Evolutionary conservation across 2,888 invertebrate genomes (phyloP).

Genomic region (Criorhina ranunculi): DNA sequence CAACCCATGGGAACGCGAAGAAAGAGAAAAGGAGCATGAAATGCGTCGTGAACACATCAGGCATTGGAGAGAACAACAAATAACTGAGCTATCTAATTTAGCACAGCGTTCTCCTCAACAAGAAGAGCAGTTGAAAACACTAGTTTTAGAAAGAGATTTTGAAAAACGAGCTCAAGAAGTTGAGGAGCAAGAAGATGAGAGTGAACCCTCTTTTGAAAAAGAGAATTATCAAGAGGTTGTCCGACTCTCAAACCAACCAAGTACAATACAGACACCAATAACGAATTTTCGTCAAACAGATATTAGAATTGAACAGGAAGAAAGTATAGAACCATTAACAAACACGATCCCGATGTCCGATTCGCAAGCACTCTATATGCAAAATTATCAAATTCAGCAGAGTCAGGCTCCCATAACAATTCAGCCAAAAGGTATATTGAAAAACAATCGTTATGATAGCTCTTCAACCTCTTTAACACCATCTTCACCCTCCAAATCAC

Average conservation of each 20-base stretch:
- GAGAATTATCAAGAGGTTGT: constrained; percentile 86
- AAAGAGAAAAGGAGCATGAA: constrained; percentile 91
- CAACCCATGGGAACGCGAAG: constrained; percentile 97
- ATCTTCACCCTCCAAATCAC: constrained; percentile 84
- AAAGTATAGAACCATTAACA: constrained; percentile 45
- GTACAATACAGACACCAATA: constrained; percentile 84
- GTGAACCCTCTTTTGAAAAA: constrained; percentile 84
- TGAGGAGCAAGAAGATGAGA: constrained; percentile 89
- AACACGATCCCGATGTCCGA: constrained; percentile 3
- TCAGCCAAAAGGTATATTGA: constrained; percentile 84
- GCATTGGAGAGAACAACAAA: constrained; percentile 94
- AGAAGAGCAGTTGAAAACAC: constrained; percentile 94
- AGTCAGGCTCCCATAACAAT: constrained; percentile 70
- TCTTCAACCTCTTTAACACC: constrained; percentile 79
- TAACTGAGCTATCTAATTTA: constrained; percentile 90
- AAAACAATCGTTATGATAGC: constrained; percentile 83
- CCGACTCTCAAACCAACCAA: constrained; percentile 84
- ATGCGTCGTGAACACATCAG: constrained; percentile 90
- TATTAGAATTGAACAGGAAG: constrained; percentile 81
- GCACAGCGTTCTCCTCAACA: constrained; percentile 91
- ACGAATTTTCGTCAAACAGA: constrained; percentile 84
- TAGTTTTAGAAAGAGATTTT: constrained; percentile 97
- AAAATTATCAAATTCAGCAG: constrained; percentile 78
- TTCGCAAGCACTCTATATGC: constrained; percentile 66
- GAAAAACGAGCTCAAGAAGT: constrained; percentile 94